Base-by-base conservation (phyloP, 2,888 invertebrate species). In the Hedychridium roseum region DNA sequence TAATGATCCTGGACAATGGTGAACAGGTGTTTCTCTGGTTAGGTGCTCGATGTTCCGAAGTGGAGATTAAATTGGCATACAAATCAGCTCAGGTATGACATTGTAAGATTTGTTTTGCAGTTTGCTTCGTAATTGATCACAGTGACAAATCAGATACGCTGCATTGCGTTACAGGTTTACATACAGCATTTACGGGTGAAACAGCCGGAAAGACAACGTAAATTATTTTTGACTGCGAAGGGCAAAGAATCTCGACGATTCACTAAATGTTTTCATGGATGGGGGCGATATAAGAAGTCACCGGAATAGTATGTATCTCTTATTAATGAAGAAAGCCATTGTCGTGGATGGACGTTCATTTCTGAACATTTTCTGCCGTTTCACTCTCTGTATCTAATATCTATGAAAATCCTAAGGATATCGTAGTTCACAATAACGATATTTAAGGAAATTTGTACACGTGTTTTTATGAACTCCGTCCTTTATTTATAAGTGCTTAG, bases 1-100 rank as follows among this genome's bases (percentile, higher is more conserved):
- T 99, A 26, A 99, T 99, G 99, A 94, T 99, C 62, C 83, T 99
- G 63, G 99, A 99, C 80, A 98, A 96, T 76, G 99, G 99, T 2
- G 92, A 94, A 68, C 94, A 97, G 80, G 94, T 99, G 44, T 99
- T 96, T 82, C 83, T 99, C 42, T 99, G 99, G 99, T 85, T 98
- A 43, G 99, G 99, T 6, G 89, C 95, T 44, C 90, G 91, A 66
- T 96, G 97, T 73, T 96, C 96, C 47, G 98, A 99, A 82, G 97
- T 99, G 2, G 99, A 99, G 82, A 95, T 97, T 50, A 99, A 99
- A 81, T 83, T 99, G 43, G 97, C 98, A 0, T 97, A 94, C 78
- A 98, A 99, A 82, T 97, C 97, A 54, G 98, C 96, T 52, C 97
- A 97, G 86, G 94, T 94, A 82, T 74, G 64, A 55, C 50, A 37